phyloP scores from a whole-genome alignment of 2,113 vertebrate genomes.

The Jaculus jaculus region DNA sequence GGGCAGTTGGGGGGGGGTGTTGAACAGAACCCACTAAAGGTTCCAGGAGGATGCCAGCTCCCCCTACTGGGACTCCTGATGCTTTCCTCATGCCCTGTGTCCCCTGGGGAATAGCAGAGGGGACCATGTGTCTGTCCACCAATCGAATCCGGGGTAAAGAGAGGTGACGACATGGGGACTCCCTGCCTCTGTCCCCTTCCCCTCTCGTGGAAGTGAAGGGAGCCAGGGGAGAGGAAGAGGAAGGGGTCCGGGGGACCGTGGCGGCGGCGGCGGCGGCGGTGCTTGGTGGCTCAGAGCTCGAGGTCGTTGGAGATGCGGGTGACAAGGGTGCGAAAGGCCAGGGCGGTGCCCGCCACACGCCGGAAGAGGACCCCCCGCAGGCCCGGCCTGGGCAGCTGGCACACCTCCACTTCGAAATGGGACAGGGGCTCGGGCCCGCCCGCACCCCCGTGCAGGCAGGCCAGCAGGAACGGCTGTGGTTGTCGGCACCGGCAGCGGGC shows the following conservation, averaged over 20 bases:
- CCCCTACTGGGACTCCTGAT: background rate
- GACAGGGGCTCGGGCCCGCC: constrained; percentile 88
- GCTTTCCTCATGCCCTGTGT: background rate
- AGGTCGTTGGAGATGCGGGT: constrained; percentile 91
- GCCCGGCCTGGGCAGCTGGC: constrained; percentile 89
- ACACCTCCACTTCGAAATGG: constrained; percentile 91
- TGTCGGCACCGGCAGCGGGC: constrained; percentile 90
- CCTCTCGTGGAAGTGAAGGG: background rate
- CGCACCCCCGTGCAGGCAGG: constrained; percentile 89
- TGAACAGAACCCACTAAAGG: background rate
- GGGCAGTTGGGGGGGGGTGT: background rate
- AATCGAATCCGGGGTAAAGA: background rate
- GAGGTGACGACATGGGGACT: background rate
- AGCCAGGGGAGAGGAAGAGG: background rate
- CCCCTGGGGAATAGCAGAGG: background rate
- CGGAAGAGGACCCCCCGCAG: constrained; percentile 91
- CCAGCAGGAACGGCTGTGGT: constrained; percentile 92
- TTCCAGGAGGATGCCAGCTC: constrained; percentile 57
- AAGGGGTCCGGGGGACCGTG: background rate
- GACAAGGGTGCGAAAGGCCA: constrained; percentile 92
- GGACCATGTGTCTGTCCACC: constrained; percentile 16
- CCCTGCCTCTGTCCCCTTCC: constrained; percentile 20
- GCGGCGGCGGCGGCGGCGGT: background rate
- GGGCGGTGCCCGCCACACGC: constrained; percentile 90
- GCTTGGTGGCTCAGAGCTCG: constrained; percentile 87